These are phyloP conservation scores for Caenorhabditis angaria DNA, from an alignment of 2,888 invertebrate genomes.

Conservation along the genomic window DNA sequence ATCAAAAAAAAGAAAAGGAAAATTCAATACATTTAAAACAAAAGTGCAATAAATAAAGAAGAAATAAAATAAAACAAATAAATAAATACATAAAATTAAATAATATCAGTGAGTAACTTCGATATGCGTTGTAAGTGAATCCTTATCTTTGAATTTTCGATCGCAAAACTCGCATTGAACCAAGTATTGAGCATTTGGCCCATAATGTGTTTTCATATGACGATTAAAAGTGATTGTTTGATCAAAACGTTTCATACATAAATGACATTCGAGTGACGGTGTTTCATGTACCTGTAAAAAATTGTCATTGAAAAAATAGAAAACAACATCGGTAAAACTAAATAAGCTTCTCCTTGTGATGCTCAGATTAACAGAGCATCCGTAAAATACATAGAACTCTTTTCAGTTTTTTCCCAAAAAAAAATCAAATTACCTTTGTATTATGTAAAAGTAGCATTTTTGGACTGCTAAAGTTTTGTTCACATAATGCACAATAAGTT, in stretches of 20 bases:
- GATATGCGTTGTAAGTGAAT: slow-evolving; percentile 38
- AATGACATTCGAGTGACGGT: slow-evolving; percentile 30
- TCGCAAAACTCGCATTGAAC: slow-evolving; percentile 43
- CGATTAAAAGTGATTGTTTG: slow-evolving; percentile 29
- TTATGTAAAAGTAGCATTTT: slow-evolving; percentile 40
- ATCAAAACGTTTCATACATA: slow-evolving; percentile 31
- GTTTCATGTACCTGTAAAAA: slow-evolving; percentile 22
- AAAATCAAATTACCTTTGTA: slow-evolving; percentile 7
- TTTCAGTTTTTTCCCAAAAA: not conserved
- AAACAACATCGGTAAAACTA: not conserved
- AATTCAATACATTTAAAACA: too few species aligned
- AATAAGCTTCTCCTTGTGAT: not conserved
- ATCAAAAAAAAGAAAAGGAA: too few species aligned
- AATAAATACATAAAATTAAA: slow-evolving; percentile 1
- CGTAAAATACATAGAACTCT: not conserved
- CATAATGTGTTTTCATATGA: slow-evolving; percentile 44
- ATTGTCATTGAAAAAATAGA: not conserved
- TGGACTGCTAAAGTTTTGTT: slow-evolving; percentile 37
- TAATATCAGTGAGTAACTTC: slow-evolving; percentile 13
- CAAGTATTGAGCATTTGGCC: slow-evolving; percentile 29
- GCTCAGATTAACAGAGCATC: not conserved
- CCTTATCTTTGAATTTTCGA: slow-evolving; percentile 40
- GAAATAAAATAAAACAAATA: too few species aligned
- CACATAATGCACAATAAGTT: slow-evolving; percentile 34
- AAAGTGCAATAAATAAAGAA: too few species aligned